phyloP scores from a whole-genome alignment of 2,113 vertebrate species.

The Muntiacus muntjak region DNA sequence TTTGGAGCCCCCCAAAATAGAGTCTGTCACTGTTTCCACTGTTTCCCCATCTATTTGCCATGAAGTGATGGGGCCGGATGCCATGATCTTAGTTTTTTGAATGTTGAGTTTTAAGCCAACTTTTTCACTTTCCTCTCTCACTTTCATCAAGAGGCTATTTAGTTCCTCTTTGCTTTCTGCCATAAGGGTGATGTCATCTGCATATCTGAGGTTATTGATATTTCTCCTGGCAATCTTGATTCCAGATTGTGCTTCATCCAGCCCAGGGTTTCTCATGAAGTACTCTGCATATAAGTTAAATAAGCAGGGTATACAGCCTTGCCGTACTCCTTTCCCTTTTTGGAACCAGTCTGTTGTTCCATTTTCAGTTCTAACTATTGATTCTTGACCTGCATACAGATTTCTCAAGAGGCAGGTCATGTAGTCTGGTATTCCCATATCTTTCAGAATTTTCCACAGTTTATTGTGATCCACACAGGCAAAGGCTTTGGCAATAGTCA shows the following conservation, averaged over 20 bases:
- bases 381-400: not conserved
- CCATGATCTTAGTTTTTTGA: not conserved
- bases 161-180: not conserved
- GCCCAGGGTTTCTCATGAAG: not conserved
- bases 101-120: not conserved
- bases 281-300: not conserved
- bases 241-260: not conserved
- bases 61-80: not conserved
- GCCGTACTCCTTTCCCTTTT: fast-evolving
- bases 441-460: not conserved
- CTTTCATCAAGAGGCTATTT: not conserved
- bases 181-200: not conserved
- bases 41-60: not conserved
- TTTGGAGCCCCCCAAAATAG: not conserved
- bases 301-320: not conserved
- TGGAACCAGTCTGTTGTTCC: not conserved
- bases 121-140: not conserved
- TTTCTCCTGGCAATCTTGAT: not conserved
- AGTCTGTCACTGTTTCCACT: not conserved
- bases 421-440: not conserved
- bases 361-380: not conserved
- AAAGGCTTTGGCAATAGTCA: not conserved
- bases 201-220: not conserved
- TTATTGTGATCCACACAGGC: not conserved
- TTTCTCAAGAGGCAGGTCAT: not conserved